Conservation (phyloP, 92 coral and sea anemone genomes). For the Paramuricea clavata region DNA sequence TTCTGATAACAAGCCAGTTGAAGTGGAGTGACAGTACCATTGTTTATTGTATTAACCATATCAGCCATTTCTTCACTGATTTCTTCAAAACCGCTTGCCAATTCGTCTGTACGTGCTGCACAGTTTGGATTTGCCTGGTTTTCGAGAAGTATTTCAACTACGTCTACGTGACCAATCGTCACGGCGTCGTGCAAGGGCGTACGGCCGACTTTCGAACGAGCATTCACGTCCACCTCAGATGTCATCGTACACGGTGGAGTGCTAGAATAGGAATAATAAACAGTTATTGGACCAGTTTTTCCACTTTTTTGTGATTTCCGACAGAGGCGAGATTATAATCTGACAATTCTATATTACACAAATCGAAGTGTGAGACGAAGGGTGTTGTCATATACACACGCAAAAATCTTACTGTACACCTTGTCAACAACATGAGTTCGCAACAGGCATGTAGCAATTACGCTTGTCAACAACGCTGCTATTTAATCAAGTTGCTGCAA, state of each 20-base stretch:
- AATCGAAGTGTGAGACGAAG: no score
- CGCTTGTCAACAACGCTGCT: no score
- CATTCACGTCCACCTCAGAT: conserved; percentile 70
- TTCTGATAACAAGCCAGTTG: conserved; percentile 84
- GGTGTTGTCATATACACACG: no score
- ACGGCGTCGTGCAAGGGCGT: conserved; percentile 92
- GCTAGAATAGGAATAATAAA: no score
- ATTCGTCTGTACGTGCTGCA: conserved; percentile 48
- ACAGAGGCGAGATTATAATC: no score
- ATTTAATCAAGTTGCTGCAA: no score
- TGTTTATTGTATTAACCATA: conserved; percentile 32
- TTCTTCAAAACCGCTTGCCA: conserved; percentile 15
- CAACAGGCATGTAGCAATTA: no score
- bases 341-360: no score
- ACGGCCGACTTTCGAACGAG: conserved; percentile 87
- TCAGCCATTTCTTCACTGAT: conserved; percentile 44
- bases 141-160: conserved; percentile 76
- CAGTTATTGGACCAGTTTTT: no score
- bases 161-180: conserved; percentile 84
- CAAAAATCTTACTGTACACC: no score
- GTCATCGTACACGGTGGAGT: conserved; percentile 82
- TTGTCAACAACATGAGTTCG: no score
- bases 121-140: conserved; percentile 85
- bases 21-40: conserved; percentile 71
- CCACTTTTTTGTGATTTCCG: no score